Percentiles rank a stretch among this genome's conserved stretches.
These are phyloP conservation scores for Argyresthia albistria DNA, from an alignment of 2,888 invertebrate species.

Conservation along the genomic window DNA sequence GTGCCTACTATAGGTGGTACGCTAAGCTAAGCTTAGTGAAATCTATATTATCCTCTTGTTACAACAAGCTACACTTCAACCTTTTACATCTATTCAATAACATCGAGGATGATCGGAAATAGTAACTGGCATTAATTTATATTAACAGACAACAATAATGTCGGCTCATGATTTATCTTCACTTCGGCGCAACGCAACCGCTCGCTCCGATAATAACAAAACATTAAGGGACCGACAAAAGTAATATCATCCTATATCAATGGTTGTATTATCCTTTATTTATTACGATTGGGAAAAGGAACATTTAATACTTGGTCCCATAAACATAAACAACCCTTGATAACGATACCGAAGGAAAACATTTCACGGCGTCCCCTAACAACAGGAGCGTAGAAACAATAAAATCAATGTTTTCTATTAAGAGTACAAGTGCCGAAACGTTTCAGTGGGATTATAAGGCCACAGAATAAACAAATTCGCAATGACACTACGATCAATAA, in stretches of 20 bases:
- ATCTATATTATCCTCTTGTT: too few relatives aligned
- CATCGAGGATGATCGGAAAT: background rate
- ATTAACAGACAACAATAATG: background rate
- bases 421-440: slow-evolving; percentile 7
- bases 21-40: too few relatives aligned
- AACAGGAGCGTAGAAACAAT: background rate
- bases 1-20: too few relatives aligned
- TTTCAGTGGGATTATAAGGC: slow-evolving; percentile 13
- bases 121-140: background rate
- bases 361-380: background rate
- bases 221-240: background rate
- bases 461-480: slow-evolving; percentile 26
- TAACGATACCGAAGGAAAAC: too few relatives aligned
- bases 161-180: background rate
- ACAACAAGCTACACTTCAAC: too few relatives aligned
- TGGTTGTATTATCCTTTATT: background rate
- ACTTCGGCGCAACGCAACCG: background rate
- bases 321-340: too few relatives aligned
- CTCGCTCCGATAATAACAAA: background rate
- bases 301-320: too few relatives aligned
- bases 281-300: background rate
- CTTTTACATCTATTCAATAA: background rate
- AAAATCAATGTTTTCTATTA: slow-evolving; percentile 1
- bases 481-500: slow-evolving; percentile 45
- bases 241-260: background rate